Conservation (phyloP, 2,888 invertebrate genomes). For the Eurytoma californica region DNA sequence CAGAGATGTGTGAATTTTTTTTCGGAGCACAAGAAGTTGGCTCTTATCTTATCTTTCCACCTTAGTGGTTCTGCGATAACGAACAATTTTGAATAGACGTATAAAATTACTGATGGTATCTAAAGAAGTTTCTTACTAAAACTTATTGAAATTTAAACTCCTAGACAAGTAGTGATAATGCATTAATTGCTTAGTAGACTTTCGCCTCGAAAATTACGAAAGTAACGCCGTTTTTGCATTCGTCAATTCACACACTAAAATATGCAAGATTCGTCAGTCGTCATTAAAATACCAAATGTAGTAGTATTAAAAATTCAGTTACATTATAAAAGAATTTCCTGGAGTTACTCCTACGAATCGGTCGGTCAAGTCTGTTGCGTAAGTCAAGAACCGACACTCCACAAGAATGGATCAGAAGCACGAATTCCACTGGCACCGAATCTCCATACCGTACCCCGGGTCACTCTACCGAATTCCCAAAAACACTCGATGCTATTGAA, state of each 20-base stretch:
- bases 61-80: background rate
- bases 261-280: conserved; percentile 22
- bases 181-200: background rate
- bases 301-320: conserved; percentile 35
- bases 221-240: background rate
- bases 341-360: conserved; percentile 5
- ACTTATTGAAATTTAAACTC: background rate
- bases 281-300: conserved; percentile 52
- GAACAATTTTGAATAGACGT: background rate
- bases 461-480: too few relatives aligned
- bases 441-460: background rate
- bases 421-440: background rate
- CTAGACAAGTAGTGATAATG: background rate
- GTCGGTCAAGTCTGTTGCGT: conserved; percentile 12
- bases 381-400: conserved; percentile 15
- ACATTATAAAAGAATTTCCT: conserved; percentile 18
- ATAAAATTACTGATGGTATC: background rate
- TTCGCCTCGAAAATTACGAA: conserved; percentile 17
- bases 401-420: background rate
- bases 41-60: conserved; percentile 19
- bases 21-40: background rate
- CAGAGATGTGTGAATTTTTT: conserved; percentile 21
- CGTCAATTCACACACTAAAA: conserved; percentile 12
- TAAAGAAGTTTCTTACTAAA: conserved; percentile 20
- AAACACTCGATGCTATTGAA: too few relatives aligned